These are phyloP conservation scores for Drosophila colorata DNA, from an alignment of 2,888 invertebrate species.

Conservation along the genomic window DNA sequence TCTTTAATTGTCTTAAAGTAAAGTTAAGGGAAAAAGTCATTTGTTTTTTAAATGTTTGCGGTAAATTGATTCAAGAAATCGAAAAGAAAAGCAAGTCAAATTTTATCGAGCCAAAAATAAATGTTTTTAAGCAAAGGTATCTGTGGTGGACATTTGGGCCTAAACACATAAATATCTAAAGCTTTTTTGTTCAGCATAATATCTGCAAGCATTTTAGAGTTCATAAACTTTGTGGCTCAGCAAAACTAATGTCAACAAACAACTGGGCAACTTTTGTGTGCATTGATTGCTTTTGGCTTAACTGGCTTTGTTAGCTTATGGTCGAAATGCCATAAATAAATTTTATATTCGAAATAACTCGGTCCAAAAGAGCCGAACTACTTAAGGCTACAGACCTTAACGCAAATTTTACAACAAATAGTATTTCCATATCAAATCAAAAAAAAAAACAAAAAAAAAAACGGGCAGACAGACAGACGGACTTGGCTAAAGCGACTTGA, in stretches of 20 bases:
- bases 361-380: conserved; percentile 1
- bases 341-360: conserved; percentile 13
- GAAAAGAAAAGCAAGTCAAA: background rate
- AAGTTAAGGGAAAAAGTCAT: background rate
- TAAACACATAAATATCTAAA: conserved; percentile 41
- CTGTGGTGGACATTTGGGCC: conserved; percentile 22
- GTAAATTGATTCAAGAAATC: conserved; percentile 3
- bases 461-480: background rate
- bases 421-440: background rate
- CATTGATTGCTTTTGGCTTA: conserved; percentile 21
- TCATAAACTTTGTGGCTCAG: conserved; percentile 26
- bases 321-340: conserved; percentile 21
- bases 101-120: background rate
- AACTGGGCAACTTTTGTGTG: conserved; percentile 29
- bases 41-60: conserved; percentile 13
- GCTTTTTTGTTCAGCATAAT: conserved; percentile 29
- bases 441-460: too few species aligned
- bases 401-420: conserved; percentile 11
- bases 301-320: conserved; percentile 18
- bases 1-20: conserved; percentile 31
- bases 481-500: background rate
- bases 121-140: background rate
- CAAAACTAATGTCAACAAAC: conserved; percentile 33
- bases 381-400: background rate
- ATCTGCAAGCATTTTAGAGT: conserved; percentile 41